phyloP scores from a whole-genome alignment of 37 sponge, comb jelly and placozoan species.

The Theonella swinhoei region DNA sequence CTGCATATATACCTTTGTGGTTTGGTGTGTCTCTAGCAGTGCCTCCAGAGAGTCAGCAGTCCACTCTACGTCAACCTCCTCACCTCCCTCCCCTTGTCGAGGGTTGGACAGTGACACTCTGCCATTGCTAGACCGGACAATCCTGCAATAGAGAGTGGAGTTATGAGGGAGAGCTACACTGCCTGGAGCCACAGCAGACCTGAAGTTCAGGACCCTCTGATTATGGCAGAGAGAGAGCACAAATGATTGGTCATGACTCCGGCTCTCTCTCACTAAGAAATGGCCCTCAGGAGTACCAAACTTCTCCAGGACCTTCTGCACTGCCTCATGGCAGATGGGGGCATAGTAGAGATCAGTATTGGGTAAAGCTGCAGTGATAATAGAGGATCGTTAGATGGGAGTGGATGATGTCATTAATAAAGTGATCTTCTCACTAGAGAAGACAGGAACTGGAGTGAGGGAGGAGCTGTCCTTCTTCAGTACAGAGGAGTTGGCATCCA shows the following conservation, averaged over 20 bases:
- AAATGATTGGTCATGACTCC: conserved; percentile 27
- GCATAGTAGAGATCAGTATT: conserved; percentile 45
- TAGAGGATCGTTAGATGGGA: not conserved
- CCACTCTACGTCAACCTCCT: not conserved
- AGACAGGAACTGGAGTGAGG: not conserved
- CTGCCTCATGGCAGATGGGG: conserved; percentile 26
- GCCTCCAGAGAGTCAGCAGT: not conserved
- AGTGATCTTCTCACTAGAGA: not conserved
- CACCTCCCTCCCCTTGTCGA: not conserved
- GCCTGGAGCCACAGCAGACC: not conserved
- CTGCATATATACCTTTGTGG: not conserved
- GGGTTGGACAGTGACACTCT: not conserved
- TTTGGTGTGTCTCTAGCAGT: not conserved
- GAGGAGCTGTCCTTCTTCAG: conserved; percentile 18
- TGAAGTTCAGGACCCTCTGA: conserved; percentile 18
- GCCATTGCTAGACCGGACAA: not conserved
- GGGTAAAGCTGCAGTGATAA: not conserved
- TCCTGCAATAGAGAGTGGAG: not conserved
- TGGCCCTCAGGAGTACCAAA: conserved; percentile 11
- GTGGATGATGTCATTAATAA: no score
- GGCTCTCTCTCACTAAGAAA: conserved; percentile 66
- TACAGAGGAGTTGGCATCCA: conserved; percentile 41
- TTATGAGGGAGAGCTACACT: no score
- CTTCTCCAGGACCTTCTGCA: conserved; percentile 14
- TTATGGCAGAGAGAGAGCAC: conserved; percentile 52